Evolutionary conservation across 2,797 vertebrate species (phyloP).

Genomic region (Anomalospiza imberbis): DNA sequence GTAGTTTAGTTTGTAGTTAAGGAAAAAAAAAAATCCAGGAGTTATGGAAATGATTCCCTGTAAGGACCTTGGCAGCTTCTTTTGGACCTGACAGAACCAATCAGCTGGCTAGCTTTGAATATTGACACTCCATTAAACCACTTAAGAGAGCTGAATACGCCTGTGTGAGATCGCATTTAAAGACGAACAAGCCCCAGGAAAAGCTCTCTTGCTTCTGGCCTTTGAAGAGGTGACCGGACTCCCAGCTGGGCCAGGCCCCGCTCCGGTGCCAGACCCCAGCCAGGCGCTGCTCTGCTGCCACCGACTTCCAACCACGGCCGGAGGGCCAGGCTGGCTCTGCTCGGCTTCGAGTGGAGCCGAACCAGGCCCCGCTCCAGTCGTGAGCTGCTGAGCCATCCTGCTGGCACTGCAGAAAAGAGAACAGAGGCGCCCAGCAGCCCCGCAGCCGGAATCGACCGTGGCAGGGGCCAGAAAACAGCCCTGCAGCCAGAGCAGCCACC

Average conservation of each 20-base stretch:
- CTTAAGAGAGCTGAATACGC: background rate
- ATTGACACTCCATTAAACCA: too few species aligned
- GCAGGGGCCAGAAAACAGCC: background rate
- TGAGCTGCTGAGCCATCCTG: background rate
- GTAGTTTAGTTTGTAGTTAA: background rate
- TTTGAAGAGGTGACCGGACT: background rate
- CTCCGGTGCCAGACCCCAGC: too few species aligned
- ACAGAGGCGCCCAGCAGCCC: background rate
- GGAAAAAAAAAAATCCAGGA: background rate
- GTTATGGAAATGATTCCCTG: background rate
- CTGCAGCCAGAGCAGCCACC: too few species aligned
- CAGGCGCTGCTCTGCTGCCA: background rate
- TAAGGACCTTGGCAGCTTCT: background rate
- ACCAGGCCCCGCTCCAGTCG: fast-evolving
- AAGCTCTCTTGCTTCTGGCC: too few species aligned
- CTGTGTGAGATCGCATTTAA: background rate
- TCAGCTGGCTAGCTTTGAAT: background rate
- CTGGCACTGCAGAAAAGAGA: background rate
- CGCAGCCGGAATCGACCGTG: fast-evolving
- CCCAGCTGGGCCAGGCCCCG: background rate
- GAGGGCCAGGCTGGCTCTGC: background rate
- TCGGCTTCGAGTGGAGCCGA: background rate
- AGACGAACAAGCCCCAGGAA: background rate
- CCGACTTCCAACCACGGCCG: fast-evolving
- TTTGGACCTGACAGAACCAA: background rate